Evolutionary conservation across 2,888 invertebrate genomes (phyloP).

Genomic region (Apantesis nais): DNA sequence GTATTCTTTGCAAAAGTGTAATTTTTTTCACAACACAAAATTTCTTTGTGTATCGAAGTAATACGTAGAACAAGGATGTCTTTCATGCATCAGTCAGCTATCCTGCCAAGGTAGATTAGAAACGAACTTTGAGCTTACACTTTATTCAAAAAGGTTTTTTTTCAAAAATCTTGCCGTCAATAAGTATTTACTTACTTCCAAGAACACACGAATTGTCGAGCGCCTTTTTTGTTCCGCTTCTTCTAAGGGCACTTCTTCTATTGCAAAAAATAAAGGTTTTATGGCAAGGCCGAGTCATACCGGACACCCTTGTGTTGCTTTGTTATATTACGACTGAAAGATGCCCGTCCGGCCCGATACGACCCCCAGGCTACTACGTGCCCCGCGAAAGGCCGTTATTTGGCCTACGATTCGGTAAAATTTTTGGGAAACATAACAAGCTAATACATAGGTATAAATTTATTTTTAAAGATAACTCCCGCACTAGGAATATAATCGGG

Average conservation of each 20-base stretch:
- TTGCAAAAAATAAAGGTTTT: conserved; percentile 1
- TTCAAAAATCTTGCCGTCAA: neutral
- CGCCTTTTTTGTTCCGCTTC: neutral
- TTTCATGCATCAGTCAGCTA: neutral
- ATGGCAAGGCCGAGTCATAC: neutral
- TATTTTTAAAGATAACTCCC: too few species aligned
- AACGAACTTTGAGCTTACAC: neutral
- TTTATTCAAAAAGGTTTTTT: neutral
- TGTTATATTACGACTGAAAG: neutral
- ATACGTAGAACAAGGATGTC: neutral
- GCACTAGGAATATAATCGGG: too few species aligned
- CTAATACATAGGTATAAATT: too few species aligned
- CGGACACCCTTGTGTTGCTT: neutral
- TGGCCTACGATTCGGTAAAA: too few species aligned
- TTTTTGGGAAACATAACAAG: too few species aligned
- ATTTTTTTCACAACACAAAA: neutral
- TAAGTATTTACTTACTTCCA: neutral
- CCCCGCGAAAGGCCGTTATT: too few species aligned
- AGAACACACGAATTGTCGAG: neutral
- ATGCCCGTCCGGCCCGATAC: too few species aligned
- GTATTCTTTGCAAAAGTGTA: neutral
- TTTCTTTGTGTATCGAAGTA: neutral
- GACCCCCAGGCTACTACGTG: too few species aligned
- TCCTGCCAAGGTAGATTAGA: neutral
- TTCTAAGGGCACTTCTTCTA: neutral